Base-by-base conservation (phyloP, 2,797 vertebrate genomes). In the Psittacula echo region DNA sequence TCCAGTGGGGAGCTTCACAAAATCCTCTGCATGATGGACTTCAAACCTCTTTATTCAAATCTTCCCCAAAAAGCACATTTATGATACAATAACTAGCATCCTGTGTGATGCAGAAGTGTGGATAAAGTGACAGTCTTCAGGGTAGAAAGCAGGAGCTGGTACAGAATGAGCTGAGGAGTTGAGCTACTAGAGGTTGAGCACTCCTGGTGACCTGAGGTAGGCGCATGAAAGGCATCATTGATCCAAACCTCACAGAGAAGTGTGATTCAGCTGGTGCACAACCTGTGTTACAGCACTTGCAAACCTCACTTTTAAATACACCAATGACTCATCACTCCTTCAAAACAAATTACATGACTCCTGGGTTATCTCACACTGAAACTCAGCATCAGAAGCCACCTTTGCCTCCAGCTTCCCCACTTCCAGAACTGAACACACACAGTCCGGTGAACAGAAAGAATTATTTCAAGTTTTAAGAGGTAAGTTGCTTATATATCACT, bases 281-380 rank as follows among this genome's bases (percentile, higher is more conserved):
- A 61, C 5, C 13, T 5, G 0, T 7, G 9, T 26, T 32, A 44
- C 42, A 51, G 42, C 3, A 0, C 42, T 72, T 22, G 14, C 66
- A 87, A 62, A 67, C 42, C 29, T 80, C 53, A n/a, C 53, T n/a
- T 67, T 79, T 62, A 54, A 62, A 48, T n/a, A 67, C 37, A 44
- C n/a, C 48, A 13, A 7, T 21, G 37, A 58, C 44, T 39, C 19
- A 8, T 44, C 56, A 50, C 29, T 50, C 20, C 62, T 68, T 12
- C 15, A 27, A 32, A 48, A 62, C 50, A 45, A 79, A 7, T 30
- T 18, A 56, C 32, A 5, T 3, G 2, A 56, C 74, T 21, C 68
- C 47, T n/a, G 53, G 18, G 14, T 21, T 53, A 45, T 61, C 32
- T 21, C 41, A 39, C 61, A 21, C 19, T 8, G 7, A 80, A 80